These are phyloP conservation scores for Atrichornis clamosus DNA, from an alignment of 2,113 vertebrate species.

Conservation along the genomic window DNA sequence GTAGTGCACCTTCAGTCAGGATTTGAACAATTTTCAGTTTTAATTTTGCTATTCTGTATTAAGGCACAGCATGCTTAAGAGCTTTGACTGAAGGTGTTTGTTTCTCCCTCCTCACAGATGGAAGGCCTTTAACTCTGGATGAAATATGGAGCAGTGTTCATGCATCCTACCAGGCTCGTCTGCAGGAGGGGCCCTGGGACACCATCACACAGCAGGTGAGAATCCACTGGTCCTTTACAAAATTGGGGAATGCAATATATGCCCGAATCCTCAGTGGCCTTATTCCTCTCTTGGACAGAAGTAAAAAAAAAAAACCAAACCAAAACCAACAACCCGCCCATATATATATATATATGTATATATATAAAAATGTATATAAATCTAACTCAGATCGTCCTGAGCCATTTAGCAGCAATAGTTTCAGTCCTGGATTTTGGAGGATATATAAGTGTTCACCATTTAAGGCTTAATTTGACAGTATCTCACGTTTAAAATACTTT, in stretches of 20 bases:
- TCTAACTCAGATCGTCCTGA: not conserved
- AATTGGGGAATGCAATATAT: not conserved
- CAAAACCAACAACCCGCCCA: no score
- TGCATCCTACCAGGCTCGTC: conserved; percentile 75
- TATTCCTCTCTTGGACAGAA: not conserved
- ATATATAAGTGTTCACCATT: not conserved
- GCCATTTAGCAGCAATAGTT: not conserved
- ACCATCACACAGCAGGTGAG: conserved; percentile 91
- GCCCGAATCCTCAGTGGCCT: not conserved
- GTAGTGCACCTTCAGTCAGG: not conserved
- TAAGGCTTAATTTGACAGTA: not conserved
- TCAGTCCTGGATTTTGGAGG: not conserved
- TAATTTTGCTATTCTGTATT: not conserved
- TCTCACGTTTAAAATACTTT: not conserved
- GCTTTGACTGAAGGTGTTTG: not conserved
- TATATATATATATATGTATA: no score
- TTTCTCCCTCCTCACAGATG: conserved; percentile 74
- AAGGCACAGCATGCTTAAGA: not conserved
- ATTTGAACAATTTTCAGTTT: not conserved
- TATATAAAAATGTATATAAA: no score
- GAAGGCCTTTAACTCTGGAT: conserved; percentile 82
- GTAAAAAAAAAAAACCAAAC: not conserved
- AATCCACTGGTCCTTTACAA: not conserved
- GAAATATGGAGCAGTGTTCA: conserved; percentile 86
- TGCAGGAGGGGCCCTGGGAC: conserved; percentile 82